Conservation (phyloP, 2,888 invertebrate genomes). For the Protophormia terraenovae region DNA sequence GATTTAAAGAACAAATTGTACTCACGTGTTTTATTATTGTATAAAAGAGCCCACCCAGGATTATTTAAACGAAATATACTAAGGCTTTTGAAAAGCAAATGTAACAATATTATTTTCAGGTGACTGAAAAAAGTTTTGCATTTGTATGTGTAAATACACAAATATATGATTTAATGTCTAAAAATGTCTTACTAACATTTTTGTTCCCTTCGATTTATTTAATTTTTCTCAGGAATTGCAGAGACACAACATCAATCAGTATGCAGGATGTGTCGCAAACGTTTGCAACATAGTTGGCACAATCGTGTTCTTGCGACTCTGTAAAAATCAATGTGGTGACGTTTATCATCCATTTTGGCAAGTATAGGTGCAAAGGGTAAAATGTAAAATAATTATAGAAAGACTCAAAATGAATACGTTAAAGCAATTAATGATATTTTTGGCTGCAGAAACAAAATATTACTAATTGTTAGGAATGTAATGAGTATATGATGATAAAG, state of each 20-base stretch:
- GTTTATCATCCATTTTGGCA: slow-evolving; percentile 9
- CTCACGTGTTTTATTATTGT: no score
- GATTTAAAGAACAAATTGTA: no score
- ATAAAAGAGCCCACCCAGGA: no score
- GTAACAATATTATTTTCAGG: no score
- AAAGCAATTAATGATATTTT: no score
- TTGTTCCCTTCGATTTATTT: not conserved
- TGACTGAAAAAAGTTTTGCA: not conserved
- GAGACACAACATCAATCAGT: slow-evolving; percentile 44
- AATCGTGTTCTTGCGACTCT: not conserved
- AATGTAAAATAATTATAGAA: not conserved
- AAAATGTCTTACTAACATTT: not conserved
- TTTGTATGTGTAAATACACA: no score
- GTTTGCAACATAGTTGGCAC: slow-evolving; percentile 31
- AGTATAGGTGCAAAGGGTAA: not conserved
- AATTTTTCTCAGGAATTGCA: not conserved
- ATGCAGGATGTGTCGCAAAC: slow-evolving; percentile 49
- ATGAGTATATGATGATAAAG: no score
- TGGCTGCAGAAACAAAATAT: no score
- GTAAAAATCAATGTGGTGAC: not conserved
- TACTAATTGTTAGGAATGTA: no score
- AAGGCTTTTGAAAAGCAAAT: no score
- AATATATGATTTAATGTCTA: not conserved
- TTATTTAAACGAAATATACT: no score
- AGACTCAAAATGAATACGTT: no score